Conservation (phyloP, 2,888 invertebrate genomes). For the Leptopilina myrica region DNA sequence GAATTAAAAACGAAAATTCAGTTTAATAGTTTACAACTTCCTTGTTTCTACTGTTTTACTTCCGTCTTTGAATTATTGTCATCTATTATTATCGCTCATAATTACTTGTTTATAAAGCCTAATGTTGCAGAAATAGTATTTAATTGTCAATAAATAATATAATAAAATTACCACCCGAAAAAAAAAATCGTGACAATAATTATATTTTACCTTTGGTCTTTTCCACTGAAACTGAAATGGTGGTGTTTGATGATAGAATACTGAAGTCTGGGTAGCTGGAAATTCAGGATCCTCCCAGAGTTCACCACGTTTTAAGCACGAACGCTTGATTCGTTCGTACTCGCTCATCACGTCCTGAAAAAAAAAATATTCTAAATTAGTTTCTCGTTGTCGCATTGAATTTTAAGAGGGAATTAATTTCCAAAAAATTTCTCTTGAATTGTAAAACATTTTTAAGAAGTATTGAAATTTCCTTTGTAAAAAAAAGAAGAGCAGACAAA, state of each 20-base stretch:
- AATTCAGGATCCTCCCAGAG: constrained; percentile 96
- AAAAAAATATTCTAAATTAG: constrained; percentile 51
- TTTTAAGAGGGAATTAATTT: too few species aligned
- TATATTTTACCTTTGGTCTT: constrained; percentile 84
- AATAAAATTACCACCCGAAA: not conserved
- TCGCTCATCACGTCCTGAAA: constrained; percentile 83
- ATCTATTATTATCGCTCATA: not conserved
- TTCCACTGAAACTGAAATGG: constrained; percentile 96
- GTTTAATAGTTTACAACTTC: not conserved
- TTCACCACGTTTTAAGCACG: constrained; percentile 87
- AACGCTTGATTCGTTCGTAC: constrained; percentile 89
- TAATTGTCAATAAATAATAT: not conserved
- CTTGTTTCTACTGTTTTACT: not conserved
- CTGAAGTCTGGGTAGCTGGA: constrained; percentile 91
- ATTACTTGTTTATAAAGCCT: not conserved
- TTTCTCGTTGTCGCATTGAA: not conserved
- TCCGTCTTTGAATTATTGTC: not conserved
- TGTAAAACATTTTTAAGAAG: too few species aligned
- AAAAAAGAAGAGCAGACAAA: too few species aligned
- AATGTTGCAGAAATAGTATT: not conserved
- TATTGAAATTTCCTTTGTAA: too few species aligned
- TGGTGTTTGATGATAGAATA: constrained; percentile 96
- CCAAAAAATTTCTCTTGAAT: too few species aligned
- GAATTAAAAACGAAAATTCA: not conserved
- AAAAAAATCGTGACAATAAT: not conserved